These are phyloP conservation scores for Cariama cristata DNA, from an alignment of 2,113 vertebrate genomes.

Conservation along the genomic window DNA sequence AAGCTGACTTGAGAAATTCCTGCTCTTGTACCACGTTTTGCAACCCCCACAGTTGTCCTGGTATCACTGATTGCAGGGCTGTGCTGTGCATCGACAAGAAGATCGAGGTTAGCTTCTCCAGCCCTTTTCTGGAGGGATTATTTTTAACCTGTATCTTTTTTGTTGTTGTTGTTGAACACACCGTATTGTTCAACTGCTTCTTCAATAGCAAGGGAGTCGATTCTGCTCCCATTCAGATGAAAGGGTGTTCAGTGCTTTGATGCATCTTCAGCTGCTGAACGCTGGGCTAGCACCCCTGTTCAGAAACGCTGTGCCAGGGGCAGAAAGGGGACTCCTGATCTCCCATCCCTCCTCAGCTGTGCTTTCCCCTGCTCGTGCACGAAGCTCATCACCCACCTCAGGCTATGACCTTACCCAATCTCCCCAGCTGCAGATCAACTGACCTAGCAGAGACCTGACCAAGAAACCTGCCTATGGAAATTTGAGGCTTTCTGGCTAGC, in stretches of 20 bases:
- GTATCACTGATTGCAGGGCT: not conserved
- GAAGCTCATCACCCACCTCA: fast-evolving
- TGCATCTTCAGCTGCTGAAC: not conserved
- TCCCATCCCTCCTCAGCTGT: not conserved
- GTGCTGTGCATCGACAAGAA: not conserved
- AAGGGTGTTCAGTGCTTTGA: not conserved
- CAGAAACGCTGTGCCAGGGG: not conserved
- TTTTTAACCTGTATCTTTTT: not conserved
- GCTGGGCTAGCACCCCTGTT: not conserved
- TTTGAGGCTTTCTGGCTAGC: not conserved
- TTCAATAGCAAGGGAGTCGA: not conserved
- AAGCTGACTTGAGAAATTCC: not conserved
- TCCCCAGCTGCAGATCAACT: not conserved
- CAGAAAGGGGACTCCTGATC: not conserved
- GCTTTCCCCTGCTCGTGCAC: not conserved
- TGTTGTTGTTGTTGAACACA: not conserved
- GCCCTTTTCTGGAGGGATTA: not conserved
- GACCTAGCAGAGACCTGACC: not conserved
- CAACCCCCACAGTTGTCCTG: not conserved
- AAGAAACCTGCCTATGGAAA: not conserved
- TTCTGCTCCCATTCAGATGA: not conserved
- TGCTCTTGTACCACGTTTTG: not conserved
- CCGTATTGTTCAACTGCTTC: not conserved
- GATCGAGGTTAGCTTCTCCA: not conserved
- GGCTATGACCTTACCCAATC: fast-evolving